phyloP scores from a whole-genome alignment of 2,113 vertebrate genomes.

The Chinchilla lanigera region DNA sequence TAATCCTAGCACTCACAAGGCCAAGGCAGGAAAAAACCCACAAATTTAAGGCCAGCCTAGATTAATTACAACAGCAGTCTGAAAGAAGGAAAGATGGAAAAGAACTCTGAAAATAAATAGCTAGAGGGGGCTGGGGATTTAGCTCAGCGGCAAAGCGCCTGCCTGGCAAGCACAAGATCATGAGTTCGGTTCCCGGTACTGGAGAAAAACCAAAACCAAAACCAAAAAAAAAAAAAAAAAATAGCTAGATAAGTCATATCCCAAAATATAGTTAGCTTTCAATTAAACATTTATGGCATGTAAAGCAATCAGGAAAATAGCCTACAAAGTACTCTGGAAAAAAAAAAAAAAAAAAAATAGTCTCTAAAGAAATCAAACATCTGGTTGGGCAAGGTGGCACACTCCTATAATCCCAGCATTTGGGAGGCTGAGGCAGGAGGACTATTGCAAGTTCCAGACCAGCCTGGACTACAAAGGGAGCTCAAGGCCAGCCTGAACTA shows the following conservation, averaged over 20 bases:
- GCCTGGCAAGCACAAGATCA: too few relatives aligned
- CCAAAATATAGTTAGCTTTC: conserved; percentile 44
- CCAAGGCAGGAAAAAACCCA: neutral
- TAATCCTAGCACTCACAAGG: neutral
- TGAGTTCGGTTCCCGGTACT: too few relatives aligned
- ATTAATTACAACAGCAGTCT: neutral
- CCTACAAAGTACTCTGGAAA: neutral
- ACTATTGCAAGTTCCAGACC: too few relatives aligned
- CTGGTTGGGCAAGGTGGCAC: too few relatives aligned
- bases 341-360: neutral
- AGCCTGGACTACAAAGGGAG: too few relatives aligned
- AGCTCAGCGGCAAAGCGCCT: too few relatives aligned
- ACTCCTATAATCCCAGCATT: too few relatives aligned
- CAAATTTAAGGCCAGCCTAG: neutral
- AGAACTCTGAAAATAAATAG: neutral
- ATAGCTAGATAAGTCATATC: neutral
- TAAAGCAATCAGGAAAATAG: neutral
- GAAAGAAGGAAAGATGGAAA: neutral
- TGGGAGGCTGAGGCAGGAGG: too few relatives aligned
- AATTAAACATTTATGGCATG: conserved; percentile 8
- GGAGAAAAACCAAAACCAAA: too few relatives aligned
- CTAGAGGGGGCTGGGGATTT: too few relatives aligned
- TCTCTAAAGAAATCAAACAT: neutral
- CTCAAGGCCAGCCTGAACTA: too few relatives aligned
- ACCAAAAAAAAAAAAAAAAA: neutral